phyloP scores from a whole-genome alignment of 2,797 vertebrate species.

The Gouania willdenowi region DNA sequence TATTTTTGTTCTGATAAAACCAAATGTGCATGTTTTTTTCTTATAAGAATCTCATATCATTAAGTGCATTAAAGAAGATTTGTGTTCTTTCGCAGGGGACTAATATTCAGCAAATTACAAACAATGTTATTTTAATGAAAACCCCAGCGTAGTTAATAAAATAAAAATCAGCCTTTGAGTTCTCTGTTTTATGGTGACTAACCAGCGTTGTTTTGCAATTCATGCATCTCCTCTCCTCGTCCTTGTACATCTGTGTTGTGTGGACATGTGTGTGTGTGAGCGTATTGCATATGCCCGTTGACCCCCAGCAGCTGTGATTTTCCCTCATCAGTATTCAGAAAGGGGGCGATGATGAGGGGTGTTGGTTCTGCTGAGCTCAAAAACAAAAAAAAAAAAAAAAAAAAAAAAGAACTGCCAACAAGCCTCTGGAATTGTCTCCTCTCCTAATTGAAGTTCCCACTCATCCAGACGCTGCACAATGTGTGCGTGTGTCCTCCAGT shows the following conservation, averaged over 20 bases:
- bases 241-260: slow-evolving; percentile 30
- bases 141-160: no score
- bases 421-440: slow-evolving; percentile 57
- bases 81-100: no score
- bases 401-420: slow-evolving; percentile 62
- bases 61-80: no score
- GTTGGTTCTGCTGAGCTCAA: slow-evolving; percentile 41
- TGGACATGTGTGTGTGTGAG: slow-evolving; percentile 28
- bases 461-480: slow-evolving; percentile 71
- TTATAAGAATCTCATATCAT: no score
- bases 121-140: no score
- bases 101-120: no score
- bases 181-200: slow-evolving; percentile 25
- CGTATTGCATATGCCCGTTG: slow-evolving; percentile 35
- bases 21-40: no score
- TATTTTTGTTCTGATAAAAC: no score
- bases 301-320: slow-evolving; percentile 69
- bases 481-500: slow-evolving; percentile 73
- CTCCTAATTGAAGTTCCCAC: slow-evolving; percentile 73
- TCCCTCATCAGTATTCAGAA: slow-evolving; percentile 64
- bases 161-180: no score
- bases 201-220: slow-evolving; percentile 39
- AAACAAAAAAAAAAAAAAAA: slow-evolving; percentile 60
- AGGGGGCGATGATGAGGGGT: slow-evolving; percentile 13
- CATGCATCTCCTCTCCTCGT: slow-evolving; percentile 20